Base-by-base conservation (phyloP, 2,888 invertebrate species). In the Sclerodermus sp. region DNA sequence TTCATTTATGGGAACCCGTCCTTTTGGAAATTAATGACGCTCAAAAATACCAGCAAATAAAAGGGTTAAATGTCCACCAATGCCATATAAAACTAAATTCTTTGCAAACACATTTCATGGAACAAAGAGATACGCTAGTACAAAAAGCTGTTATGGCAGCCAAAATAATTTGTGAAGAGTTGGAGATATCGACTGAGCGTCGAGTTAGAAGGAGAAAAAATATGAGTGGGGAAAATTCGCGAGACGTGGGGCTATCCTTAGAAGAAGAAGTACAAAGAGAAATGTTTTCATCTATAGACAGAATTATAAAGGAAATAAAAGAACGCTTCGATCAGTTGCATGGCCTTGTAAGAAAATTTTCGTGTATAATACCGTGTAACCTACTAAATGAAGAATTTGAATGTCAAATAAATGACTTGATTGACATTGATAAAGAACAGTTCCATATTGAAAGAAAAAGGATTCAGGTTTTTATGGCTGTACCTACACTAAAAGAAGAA, bases 221-320 rank as follows among this genome's bases (percentile, higher is more conserved):
- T 34, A 34, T 34, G 34, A 34, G 34, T 34, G 34, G 34, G 34
- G 34, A 34, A 34, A 34, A 34, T 34, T 34, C 34, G 34, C 34
- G 13, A 34, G 34, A 34, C 13, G 34, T 34, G 34, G 34, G 34
- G 34, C 12, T 34, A 34, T 34, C 34, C 34, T 34, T 34, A 34
- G 34, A 34, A 34, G 34, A 34, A 34, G 34, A 34, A 34, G 34
- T 34, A 34, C 34, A 12, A 34, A 34, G 34, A 34, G 34, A 34
- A 34, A 34, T 34, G 34, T 34, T 34, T 34, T 34, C 34, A 34
- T 34, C 34, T 34, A 34, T 34, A 12, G 34, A 34, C 34, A 34
- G 34, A 34, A 34, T 34, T 34, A 34, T 34, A 34, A 34, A 34
- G 34, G 34, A 34, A 34, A 34, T 34, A 34, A 34, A 34, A 34